Evolutionary conservation across 1,140 invertebrate species (phyloP).

Genomic region (Rhagoletis pomonella): DNA sequence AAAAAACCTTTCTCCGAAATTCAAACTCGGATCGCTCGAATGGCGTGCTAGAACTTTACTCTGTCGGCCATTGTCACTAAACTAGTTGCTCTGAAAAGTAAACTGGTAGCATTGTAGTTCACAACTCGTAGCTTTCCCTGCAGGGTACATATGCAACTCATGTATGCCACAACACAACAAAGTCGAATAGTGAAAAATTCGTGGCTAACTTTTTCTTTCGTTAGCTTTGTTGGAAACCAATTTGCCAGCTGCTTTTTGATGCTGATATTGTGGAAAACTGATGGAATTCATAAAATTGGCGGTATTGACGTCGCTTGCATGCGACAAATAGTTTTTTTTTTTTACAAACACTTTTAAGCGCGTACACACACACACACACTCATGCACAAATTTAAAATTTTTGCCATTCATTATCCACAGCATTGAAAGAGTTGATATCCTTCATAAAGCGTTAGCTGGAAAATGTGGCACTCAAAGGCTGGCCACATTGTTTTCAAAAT

Average conservation of each 20-base stretch:
- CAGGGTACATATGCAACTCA: background rate
- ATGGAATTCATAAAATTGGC: background rate
- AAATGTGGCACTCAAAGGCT: background rate
- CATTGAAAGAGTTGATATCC: background rate
- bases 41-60: too few species aligned
- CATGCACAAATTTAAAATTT: background rate
- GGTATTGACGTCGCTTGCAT: constrained; percentile 42
- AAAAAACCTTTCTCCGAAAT: too few species aligned
- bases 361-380: background rate
- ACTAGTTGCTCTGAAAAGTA: too few species aligned
- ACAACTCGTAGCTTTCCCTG: background rate
- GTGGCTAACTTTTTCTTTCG: constrained; percentile 29
- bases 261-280: too few species aligned
- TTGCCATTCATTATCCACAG: constrained; percentile 41
- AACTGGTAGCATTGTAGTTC: too few species aligned
- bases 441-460: background rate
- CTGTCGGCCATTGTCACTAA: too few species aligned
- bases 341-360: background rate
- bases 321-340: background rate
- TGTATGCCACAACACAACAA: background rate
- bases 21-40: too few species aligned
- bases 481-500: background rate
- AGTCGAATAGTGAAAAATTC: constrained; percentile 4
- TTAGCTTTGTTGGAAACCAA: constrained; percentile 6
- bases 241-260: background rate